Evolutionary conservation across 1,140 invertebrate species (phyloP).

Genomic region (Neuroterus valhalla): DNA sequence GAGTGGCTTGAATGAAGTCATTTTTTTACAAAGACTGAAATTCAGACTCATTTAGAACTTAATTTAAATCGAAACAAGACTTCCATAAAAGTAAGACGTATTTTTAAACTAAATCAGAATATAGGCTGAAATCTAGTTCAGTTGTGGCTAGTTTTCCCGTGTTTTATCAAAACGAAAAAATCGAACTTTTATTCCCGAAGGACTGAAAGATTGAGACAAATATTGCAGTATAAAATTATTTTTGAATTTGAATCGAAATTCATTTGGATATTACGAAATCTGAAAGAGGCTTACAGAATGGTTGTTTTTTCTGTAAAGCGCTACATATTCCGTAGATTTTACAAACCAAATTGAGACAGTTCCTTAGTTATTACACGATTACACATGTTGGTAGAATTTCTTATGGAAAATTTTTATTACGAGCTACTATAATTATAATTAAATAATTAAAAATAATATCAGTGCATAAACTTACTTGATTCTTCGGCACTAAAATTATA

Average conservation of each 20-base stretch:
- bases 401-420: conserved; percentile 16
- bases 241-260: background rate
- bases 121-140: too few species aligned
- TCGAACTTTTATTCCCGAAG: too few species aligned
- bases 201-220: too few species aligned
- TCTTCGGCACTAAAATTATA: background rate
- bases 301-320: background rate
- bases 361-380: conserved; percentile 7
- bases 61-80: too few species aligned
- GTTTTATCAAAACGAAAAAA: too few species aligned
- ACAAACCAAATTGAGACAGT: background rate
- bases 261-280: background rate
- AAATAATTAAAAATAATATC: background rate
- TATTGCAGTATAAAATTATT: too few species aligned
- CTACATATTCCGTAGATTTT: conserved; percentile 3
- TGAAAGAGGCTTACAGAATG: background rate
- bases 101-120: too few species aligned
- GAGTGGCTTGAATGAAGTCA: too few species aligned
- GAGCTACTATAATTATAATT: background rate
- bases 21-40: too few species aligned
- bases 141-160: too few species aligned
- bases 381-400: conserved; percentile 14
- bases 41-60: too few species aligned
- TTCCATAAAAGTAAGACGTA: too few species aligned
- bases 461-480: background rate